Evolutionary conservation across 2,797 vertebrate species (phyloP).

Genomic region (Poecilia picta): DNA sequence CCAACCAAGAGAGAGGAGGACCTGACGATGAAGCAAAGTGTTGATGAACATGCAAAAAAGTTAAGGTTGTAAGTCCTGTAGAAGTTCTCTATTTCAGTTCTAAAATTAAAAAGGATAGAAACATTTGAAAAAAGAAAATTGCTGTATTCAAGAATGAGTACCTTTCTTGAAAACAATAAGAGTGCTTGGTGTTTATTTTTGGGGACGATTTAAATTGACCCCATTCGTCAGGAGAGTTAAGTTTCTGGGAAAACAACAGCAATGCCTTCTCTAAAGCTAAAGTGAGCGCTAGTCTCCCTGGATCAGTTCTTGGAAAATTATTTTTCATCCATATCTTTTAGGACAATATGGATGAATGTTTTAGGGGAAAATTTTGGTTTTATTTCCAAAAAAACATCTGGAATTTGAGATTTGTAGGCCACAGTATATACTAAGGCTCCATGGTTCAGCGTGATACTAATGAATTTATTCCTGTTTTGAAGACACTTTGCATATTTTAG

Average conservation of each 20-base stretch:
- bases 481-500: not conserved
- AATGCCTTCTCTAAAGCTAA: not conserved
- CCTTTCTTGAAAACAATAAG: too few species aligned
- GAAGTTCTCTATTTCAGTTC: not conserved
- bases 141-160: not conserved
- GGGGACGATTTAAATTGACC: not conserved
- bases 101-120: not conserved
- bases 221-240: not conserved
- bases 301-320: not conserved
- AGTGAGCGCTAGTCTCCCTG: not conserved
- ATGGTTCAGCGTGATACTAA: not conserved
- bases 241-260: not conserved
- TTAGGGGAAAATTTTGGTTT: not conserved
- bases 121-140: not conserved
- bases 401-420: not conserved
- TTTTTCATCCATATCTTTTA: not conserved
- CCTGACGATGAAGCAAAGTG: slow-evolving; percentile 64
- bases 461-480: not conserved
- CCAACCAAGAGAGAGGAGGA: slow-evolving; percentile 81
- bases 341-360: not conserved
- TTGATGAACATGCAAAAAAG: not conserved
- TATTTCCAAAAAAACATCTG: not conserved
- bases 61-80: not conserved
- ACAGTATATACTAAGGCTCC: not conserved
- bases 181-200: not conserved